Evolutionary conservation across 1,140 invertebrate genomes (phyloP).

Genomic region (Whitmania pigra): DNA sequence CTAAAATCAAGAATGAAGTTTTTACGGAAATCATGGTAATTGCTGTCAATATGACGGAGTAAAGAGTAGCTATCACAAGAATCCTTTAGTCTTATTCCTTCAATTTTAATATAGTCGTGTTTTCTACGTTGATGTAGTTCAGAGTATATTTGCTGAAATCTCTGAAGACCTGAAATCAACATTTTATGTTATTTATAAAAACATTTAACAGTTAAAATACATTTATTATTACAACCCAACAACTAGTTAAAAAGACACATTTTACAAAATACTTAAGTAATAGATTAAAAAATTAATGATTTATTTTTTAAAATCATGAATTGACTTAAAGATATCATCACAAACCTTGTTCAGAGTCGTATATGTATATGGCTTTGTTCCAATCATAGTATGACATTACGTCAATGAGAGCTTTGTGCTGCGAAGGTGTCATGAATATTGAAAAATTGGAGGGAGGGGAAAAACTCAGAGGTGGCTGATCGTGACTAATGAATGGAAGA

Average conservation of each 20-base stretch:
- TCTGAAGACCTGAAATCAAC: neutral
- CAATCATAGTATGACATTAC: neutral
- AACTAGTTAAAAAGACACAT: too few species aligned
- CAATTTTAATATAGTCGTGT: neutral
- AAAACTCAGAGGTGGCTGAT: neutral
- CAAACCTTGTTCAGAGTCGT: constrained; percentile 5
- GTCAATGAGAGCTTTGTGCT: constrained; percentile 3
- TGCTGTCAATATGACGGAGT: constrained; percentile 6
- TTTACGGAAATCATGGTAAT: neutral
- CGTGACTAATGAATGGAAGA: neutral
- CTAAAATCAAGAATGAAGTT: constrained; percentile 9
- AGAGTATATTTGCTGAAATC: constrained; percentile 5
- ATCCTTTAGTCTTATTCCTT: constrained; percentile 5
- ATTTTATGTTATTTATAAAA: too few species aligned
- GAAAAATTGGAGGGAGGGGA: neutral
- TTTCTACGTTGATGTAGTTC: neutral
- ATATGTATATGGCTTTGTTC: neutral
- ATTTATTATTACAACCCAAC: too few species aligned
- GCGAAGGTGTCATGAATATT: constrained; percentile 3
- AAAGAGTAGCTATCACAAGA: neutral
- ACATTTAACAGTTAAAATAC: too few species aligned
- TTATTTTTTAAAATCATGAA: too few species aligned
- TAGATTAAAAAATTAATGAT: too few species aligned
- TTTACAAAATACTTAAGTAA: too few species aligned
- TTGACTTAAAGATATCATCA: neutral